phyloP scores from a whole-genome alignment of 2,113 vertebrate species.

The Deroptyus accipitrinus region DNA sequence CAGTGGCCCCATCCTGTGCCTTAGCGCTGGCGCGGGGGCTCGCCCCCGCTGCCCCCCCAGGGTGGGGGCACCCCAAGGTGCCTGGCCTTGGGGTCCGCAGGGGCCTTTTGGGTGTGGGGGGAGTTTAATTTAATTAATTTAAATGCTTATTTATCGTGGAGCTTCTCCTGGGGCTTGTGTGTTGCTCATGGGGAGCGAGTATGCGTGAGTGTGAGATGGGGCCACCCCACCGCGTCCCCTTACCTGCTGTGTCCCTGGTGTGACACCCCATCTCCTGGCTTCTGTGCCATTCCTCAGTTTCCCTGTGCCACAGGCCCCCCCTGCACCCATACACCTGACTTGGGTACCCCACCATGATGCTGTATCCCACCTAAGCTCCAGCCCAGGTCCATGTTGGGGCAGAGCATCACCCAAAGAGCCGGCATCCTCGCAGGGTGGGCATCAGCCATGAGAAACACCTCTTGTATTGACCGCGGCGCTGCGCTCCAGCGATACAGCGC shows the following conservation, averaged over 20 bases:
- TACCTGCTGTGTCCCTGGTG: neutral
- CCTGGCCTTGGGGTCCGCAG: neutral
- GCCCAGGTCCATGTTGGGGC: neutral
- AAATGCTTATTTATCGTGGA: constrained; percentile 41
- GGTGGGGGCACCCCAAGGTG: neutral
- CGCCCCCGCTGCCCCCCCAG: neutral
- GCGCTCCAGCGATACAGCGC: neutral
- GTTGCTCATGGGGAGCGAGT: neutral
- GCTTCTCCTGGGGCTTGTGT: neutral
- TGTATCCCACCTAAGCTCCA: neutral
- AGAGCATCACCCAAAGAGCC: neutral
- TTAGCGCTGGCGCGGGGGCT: neutral
- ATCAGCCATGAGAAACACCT: constrained; percentile 51
- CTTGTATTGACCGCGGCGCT: constrained; percentile 41
- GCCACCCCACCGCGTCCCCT: neutral
- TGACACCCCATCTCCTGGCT: neutral
- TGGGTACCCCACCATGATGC: neutral
- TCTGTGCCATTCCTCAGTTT: neutral
- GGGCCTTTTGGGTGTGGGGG: neutral
- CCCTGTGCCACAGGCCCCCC: neutral
- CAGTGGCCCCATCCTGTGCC: neutral
- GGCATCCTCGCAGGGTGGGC: neutral
- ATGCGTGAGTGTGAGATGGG: neutral
- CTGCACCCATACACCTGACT: neutral
- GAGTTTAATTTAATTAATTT: constrained; percentile 60